A percentile compares a stretch with the other conserved stretches of the same genome.
Conservation (phyloP, 2,797 vertebrate genomes). For the Cuniculus paca region DNA sequence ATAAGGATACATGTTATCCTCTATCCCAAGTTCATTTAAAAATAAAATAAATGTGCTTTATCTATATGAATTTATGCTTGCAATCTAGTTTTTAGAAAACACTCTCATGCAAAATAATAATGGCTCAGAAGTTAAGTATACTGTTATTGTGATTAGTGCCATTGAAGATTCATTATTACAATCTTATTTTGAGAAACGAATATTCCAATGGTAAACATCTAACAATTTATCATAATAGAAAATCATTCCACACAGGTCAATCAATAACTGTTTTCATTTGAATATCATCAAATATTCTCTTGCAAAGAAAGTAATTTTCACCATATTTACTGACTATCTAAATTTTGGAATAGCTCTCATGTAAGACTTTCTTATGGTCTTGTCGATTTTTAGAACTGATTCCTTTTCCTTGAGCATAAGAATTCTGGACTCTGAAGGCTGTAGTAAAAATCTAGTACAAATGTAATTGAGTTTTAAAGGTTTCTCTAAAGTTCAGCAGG, state of each 20-base stretch:
- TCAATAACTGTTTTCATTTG: neutral
- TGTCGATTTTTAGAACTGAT: conserved; percentile 49
- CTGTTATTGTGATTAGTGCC: neutral
- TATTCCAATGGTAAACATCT: neutral
- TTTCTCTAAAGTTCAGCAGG: conserved; percentile 78
- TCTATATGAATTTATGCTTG: neutral
- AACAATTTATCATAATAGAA: neutral
- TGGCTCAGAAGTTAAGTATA: neutral
- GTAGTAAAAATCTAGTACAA: conserved; percentile 44
- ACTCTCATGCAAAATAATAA: neutral
- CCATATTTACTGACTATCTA: neutral
- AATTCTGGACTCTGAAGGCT: conserved; percentile 64
- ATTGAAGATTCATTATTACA: neutral
- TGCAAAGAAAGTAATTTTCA: neutral
- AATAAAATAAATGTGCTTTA: neutral
- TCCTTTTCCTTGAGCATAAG: conserved; percentile 41
- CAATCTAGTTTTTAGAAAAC: neutral
- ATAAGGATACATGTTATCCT: neutral
- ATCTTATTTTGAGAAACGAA: neutral
- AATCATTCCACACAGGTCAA: neutral
- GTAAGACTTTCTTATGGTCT: conserved; percentile 10
- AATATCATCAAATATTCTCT: neutral
- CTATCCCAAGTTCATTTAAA: conserved; percentile 3
- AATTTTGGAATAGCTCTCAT: neutral
- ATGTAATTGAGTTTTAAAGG: conserved; percentile 80